These are phyloP conservation scores for Cyprinodon tularosa DNA, from an alignment of 2,113 vertebrate genomes.

Conservation along the genomic window DNA sequence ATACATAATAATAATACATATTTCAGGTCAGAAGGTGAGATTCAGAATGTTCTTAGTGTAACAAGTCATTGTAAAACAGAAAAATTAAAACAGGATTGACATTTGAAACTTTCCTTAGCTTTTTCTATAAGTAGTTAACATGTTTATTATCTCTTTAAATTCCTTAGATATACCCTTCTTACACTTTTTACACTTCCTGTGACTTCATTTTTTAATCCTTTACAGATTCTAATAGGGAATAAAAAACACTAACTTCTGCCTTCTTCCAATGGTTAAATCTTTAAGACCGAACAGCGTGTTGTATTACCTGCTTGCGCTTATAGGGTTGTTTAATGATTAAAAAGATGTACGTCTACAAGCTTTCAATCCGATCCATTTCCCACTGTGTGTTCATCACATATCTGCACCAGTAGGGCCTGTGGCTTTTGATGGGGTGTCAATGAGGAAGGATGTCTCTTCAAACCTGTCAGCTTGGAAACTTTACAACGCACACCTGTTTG, in stretches of 20 bases:
- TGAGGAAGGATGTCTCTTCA: constrained; percentile 53
- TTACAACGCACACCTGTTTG: constrained; percentile 69
- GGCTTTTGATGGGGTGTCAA: constrained; percentile 58
- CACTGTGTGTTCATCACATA: constrained; percentile 49
- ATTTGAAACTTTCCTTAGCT: not conserved
- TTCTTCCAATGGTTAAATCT: not conserved
- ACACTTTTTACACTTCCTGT: not conserved
- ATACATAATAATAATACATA: too few species aligned
- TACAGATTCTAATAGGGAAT: not conserved
- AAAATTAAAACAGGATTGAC: not conserved
- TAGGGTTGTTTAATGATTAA: not conserved
- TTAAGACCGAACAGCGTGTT: not conserved
- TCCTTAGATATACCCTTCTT: not conserved
- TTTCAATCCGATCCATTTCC: constrained; percentile 31
- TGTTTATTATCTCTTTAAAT: not conserved
- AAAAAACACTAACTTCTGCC: not conserved
- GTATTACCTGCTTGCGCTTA: not conserved
- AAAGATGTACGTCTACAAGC: too few species aligned
- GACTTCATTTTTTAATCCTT: not conserved
- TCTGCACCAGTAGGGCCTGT: constrained; percentile 52
- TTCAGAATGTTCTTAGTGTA: not conserved
- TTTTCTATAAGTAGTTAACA: not conserved
- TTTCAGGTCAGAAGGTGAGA: too few species aligned
- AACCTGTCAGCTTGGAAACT: constrained; percentile 46
- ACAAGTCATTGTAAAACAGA: not conserved